These are phyloP conservation scores for Suillia variegata DNA, from an alignment of 2,888 invertebrate species.

Conservation along the genomic window DNA sequence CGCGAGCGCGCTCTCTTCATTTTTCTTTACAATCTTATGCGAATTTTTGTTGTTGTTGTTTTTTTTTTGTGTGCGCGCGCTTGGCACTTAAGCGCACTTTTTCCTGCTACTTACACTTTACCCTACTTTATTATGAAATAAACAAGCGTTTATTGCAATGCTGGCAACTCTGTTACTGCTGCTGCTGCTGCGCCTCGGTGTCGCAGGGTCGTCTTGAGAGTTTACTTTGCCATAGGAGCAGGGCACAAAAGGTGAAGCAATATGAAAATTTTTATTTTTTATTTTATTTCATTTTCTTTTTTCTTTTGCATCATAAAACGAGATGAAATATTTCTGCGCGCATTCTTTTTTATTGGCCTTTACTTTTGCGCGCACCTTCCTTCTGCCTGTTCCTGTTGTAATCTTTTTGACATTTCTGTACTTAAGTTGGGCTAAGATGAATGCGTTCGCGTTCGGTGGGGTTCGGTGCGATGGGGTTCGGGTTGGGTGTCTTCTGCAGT, in stretches of 20 bases:
- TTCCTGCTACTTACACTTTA: not conserved
- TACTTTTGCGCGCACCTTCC: not conserved
- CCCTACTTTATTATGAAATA: constrained; percentile 24
- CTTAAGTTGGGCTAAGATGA: too few species aligned
- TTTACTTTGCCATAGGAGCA: not conserved
- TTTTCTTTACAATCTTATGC: too few species aligned
- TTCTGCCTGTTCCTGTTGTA: not conserved
- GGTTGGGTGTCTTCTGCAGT: too few species aligned
- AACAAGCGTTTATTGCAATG: constrained; percentile 24
- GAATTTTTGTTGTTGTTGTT: constrained; percentile 2
- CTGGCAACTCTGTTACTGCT: not conserved
- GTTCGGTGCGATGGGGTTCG: too few species aligned
- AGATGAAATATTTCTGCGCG: too few species aligned
- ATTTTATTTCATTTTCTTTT: not conserved
- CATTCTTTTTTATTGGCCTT: not conserved
- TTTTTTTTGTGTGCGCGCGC: not conserved
- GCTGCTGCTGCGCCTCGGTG: not conserved
- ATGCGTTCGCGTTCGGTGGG: too few species aligned
- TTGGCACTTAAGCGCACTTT: not conserved
- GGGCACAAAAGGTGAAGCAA: not conserved
- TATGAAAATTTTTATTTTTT: not conserved
- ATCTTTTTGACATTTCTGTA: not conserved
- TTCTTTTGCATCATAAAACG: not conserved
- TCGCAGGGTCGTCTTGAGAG: not conserved
- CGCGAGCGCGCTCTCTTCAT: too few species aligned